phyloP scores from a whole-genome alignment of 2,888 invertebrate genomes.

The Diaprepes abbreviatus region DNA sequence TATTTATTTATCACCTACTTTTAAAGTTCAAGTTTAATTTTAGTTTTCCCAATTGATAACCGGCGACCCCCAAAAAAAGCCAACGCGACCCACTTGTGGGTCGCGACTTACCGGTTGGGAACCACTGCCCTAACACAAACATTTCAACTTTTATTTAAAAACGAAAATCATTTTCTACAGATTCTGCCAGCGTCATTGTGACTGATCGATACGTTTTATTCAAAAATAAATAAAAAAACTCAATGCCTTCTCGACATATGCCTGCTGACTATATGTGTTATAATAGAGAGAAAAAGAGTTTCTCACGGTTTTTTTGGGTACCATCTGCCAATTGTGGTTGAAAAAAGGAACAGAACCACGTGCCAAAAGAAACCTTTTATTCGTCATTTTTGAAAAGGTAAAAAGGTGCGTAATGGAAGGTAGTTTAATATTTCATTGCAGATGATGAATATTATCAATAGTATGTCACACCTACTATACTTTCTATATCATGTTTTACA shows the following conservation, averaged over 20 bases:
- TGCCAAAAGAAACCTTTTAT: constrained; percentile 49
- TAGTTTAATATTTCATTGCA: constrained; percentile 48
- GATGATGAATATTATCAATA: constrained; percentile 52
- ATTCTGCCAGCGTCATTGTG: constrained; percentile 36
- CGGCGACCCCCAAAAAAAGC: no score
- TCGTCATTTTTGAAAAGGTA: constrained; percentile 36
- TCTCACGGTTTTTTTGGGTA: constrained; percentile 47
- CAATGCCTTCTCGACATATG: constrained; percentile 40
- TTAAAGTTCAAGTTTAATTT: no score
- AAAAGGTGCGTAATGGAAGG: constrained; percentile 47
- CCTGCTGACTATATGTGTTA: constrained; percentile 23
- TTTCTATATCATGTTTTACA: constrained; percentile 56
- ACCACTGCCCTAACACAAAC: constrained; percentile 24
- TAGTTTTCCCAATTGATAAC: no score
- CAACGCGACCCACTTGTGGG: no score
- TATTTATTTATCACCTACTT: no score
- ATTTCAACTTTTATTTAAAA: constrained; percentile 22
- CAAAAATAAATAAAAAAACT: constrained; percentile 33
- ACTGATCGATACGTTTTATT: constrained; percentile 39
- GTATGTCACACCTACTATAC: constrained; percentile 59
- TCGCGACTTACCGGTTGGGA: no score
- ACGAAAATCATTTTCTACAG: constrained; percentile 35
- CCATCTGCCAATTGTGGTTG: constrained; percentile 50
- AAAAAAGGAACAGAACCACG: constrained; percentile 50
- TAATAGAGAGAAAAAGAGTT: constrained; percentile 47